Percentiles rank a stretch among this genome's conserved stretches.
Conservation (phyloP, 2,113 vertebrate genomes). For the Laticauda laticaudata region DNA sequence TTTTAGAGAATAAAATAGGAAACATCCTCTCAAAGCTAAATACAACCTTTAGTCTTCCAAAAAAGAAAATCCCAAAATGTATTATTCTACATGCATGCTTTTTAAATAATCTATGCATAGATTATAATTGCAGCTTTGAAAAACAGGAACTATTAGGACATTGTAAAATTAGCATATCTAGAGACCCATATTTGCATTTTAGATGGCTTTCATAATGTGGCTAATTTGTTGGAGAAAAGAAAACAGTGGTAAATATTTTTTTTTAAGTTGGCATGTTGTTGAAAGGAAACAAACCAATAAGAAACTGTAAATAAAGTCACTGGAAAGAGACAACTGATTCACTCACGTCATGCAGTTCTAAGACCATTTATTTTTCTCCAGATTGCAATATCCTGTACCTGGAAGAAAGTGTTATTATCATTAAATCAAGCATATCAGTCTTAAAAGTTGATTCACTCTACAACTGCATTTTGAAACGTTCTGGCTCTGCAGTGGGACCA, state of each 20-base stretch:
- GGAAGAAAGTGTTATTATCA: not conserved
- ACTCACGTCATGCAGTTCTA: not conserved
- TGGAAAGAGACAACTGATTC: not conserved
- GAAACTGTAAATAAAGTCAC: not conserved
- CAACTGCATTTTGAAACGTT: not conserved
- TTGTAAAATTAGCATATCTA: not conserved
- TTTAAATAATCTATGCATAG: not conserved
- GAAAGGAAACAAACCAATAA: not conserved
- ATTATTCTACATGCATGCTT: not conserved
- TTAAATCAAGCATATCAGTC: not conserved
- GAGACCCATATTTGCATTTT: not conserved
- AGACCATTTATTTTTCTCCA: not conserved
- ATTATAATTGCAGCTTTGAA: not conserved
- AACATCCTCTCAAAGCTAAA: not conserved
- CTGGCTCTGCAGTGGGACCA: slow-evolving; percentile 1
- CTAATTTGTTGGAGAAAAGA: not conserved
- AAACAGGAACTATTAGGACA: not conserved
- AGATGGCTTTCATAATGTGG: not conserved
- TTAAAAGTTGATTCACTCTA: not conserved
- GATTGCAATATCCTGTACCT: not conserved
- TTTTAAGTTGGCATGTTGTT: not conserved
- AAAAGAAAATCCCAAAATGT: not conserved
- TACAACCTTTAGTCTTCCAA: not conserved
- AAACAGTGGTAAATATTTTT: not conserved
- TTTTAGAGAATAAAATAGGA: not conserved